Evolutionary conservation across 1,140 invertebrate species (phyloP).

Genomic region (Drosophila chauvacae): DNA sequence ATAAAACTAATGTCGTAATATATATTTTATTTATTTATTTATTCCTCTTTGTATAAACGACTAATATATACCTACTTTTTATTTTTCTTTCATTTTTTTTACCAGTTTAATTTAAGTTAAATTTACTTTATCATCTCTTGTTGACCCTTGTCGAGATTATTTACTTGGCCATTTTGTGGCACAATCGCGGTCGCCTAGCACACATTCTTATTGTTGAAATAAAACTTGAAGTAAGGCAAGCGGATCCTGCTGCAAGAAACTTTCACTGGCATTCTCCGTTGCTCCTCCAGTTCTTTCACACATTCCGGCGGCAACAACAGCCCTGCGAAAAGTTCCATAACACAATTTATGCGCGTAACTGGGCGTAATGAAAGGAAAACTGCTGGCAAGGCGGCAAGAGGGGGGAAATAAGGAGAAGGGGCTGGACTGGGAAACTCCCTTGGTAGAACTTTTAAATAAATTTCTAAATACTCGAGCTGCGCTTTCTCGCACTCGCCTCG

Average conservation of each 20-base stretch:
- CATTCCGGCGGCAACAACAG: constrained; percentile 33
- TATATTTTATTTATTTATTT: neutral
- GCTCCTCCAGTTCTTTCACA: neutral
- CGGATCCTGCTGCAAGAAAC: constrained; percentile 42
- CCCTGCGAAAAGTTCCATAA: constrained; percentile 77
- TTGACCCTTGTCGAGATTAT: neutral
- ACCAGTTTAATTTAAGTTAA: neutral
- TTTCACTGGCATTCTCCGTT: constrained; percentile 37
- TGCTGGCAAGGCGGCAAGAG: constrained; percentile 18
- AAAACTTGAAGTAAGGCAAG: constrained; percentile 52
- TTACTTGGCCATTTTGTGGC: constrained; percentile 9
- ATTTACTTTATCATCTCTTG: neutral
- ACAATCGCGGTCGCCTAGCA: constrained; percentile 10
- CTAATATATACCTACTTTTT: neutral
- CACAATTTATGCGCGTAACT: constrained; percentile 81
- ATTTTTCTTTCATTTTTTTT: neutral
- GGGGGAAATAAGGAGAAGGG: neutral
- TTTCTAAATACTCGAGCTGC: constrained; percentile 76
- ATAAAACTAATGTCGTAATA: neutral
- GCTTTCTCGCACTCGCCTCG: constrained; percentile 41
- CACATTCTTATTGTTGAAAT: constrained; percentile 18
- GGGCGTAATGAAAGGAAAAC: constrained; percentile 71
- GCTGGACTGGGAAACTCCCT: neutral
- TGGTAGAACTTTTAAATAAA: constrained; percentile 74
- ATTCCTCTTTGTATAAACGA: neutral